Conservation (phyloP, 92 coral and sea anemone species). For the Nematostella vectensis region DNA sequence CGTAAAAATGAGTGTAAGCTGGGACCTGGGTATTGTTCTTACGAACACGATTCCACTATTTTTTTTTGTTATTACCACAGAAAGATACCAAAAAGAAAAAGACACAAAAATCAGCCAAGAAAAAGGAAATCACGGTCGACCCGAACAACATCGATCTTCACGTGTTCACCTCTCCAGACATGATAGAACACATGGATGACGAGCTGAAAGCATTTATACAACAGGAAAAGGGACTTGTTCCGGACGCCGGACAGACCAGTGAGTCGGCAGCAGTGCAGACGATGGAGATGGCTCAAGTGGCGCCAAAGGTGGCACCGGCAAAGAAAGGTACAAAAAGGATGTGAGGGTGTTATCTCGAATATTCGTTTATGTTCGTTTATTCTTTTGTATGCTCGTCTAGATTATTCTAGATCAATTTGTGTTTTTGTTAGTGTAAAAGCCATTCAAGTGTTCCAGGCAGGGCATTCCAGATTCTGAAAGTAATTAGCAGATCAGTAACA, state of each 20-base stretch:
- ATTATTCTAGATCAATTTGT: no score
- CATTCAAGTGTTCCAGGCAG: no score
- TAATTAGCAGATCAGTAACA: no score
- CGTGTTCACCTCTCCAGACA: constrained; percentile 73
- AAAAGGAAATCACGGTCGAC: constrained; percentile 38
- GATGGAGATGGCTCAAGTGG: constrained; percentile 41
- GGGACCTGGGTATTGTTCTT: no score
- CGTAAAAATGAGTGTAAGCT: no score
- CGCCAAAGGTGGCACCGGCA: constrained; percentile 31
- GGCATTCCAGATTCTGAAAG: no score
- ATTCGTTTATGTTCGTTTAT: no score
- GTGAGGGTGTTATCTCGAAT: background rate
- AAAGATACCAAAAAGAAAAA: constrained; percentile 41
- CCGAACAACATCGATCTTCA: constrained; percentile 73
- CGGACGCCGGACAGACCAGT: constrained; percentile 13
- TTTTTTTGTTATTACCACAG: constrained; percentile 10
- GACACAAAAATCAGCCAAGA: constrained; percentile 36
- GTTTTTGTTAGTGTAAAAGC: no score
- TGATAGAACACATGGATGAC: constrained; percentile 78
- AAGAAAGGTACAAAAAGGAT: no score
- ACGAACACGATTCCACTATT: no score
- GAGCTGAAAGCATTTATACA: constrained; percentile 64
- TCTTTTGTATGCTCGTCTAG: no score
- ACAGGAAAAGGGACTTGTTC: constrained; percentile 31
- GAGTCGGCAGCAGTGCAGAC: constrained; percentile 20